Evolutionary conservation across 2,113 vertebrate genomes (phyloP).

Genomic region (Forbesichthys papilliferus): DNA sequence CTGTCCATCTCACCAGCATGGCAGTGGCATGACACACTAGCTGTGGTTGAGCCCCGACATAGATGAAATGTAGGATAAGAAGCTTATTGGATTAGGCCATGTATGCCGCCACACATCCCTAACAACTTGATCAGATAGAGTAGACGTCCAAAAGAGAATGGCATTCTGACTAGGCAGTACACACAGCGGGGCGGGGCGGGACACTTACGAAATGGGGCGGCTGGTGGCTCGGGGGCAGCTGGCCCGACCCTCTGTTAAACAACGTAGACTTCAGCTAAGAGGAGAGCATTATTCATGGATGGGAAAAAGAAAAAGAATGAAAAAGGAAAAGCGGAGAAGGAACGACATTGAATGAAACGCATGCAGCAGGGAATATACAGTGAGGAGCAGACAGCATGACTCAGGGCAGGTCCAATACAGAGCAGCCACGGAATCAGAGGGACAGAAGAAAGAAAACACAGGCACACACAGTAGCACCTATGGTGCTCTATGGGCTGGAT

Average conservation of each 20-base stretch:
- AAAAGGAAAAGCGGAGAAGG: conserved; percentile 8
- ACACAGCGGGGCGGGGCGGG: conserved; percentile 4
- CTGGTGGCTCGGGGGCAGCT: conserved; percentile 38
- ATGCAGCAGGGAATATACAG: neutral
- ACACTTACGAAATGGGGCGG: conserved; percentile 61
- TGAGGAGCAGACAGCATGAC: neutral
- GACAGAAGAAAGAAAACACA: neutral
- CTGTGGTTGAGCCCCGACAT: neutral
- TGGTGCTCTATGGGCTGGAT: neutral
- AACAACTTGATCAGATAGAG: neutral
- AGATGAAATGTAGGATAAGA: neutral
- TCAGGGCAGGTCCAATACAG: neutral
- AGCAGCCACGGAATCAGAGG: neutral
- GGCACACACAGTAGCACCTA: neutral
- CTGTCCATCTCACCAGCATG: conserved; percentile 1
- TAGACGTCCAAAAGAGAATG: too few relatives aligned
- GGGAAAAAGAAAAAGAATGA: neutral
- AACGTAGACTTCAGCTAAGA: conserved; percentile 65
- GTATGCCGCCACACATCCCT: neutral
- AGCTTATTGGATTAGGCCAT: neutral
- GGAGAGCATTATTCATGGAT: conserved; percentile 2
- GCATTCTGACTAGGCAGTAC: too few relatives aligned
- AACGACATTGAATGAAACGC: conserved; percentile 17
- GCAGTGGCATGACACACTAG: neutral
- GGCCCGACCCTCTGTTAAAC: conserved; percentile 51